Conservation (phyloP, 2,888 invertebrate species). For the Luperina testacea region DNA sequence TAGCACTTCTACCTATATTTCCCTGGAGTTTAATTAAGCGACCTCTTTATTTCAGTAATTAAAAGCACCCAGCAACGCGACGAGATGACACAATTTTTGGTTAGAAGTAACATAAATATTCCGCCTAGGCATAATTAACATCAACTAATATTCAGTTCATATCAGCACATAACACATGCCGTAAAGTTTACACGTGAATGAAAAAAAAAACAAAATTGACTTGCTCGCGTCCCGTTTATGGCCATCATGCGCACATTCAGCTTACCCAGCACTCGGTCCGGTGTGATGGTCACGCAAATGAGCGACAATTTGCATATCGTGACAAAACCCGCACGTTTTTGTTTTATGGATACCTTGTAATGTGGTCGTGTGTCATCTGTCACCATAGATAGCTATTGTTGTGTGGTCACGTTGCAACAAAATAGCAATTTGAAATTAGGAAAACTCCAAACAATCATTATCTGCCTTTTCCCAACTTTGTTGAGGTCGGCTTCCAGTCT, state of each 20-base stretch:
- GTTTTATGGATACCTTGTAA: slow-evolving; percentile 29
- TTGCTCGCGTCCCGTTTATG: slow-evolving; percentile 4
- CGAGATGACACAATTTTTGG: background rate
- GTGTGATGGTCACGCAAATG: slow-evolving; percentile 13
- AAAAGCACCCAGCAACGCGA: background rate
- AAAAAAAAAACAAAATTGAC: slow-evolving; percentile 1
- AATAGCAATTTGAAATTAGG: background rate
- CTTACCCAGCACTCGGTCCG: background rate
- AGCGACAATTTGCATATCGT: slow-evolving; percentile 43
- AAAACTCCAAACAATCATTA: background rate
- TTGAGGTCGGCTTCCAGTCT: too few species aligned
- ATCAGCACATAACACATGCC: background rate
- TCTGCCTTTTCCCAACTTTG: too few species aligned
- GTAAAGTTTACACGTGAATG: slow-evolving; percentile 21
- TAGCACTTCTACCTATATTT: background rate
- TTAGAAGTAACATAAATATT: background rate
- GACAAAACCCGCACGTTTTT: slow-evolving; percentile 23
- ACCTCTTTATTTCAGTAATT: background rate
- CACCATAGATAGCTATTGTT: background rate
- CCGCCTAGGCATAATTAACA: background rate
- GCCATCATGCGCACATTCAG: background rate
- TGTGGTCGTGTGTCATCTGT: background rate
- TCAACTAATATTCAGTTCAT: background rate
- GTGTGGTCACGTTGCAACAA: background rate
- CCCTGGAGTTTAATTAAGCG: background rate